phyloP scores from a whole-genome alignment of 1,140 invertebrate species.

The Bombus sylvicola region DNA sequence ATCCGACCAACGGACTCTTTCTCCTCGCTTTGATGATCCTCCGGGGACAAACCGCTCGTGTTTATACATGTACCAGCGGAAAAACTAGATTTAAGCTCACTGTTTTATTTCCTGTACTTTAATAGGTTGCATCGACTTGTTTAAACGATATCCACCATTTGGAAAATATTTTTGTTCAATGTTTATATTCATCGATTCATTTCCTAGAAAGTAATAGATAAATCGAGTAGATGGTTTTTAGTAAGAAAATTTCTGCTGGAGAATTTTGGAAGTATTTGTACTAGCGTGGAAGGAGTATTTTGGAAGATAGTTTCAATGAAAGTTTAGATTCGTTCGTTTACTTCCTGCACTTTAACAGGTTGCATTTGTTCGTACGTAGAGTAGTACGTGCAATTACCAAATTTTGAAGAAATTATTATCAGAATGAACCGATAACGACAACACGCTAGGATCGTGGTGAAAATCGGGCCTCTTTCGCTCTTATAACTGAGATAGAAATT shows the following conservation, averaged over 20 bases:
- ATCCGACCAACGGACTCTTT: neutral
- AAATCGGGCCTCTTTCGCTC: neutral
- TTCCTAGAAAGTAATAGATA: too few species aligned
- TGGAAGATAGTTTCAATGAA: too few species aligned
- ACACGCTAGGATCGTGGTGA: neutral
- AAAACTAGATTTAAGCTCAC: constrained; percentile 15
- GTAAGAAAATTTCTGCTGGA: too few species aligned
- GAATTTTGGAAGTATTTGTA: too few species aligned
- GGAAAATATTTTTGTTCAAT: too few species aligned
- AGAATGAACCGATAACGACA: neutral
- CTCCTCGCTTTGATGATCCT: neutral
- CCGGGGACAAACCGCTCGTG: neutral
- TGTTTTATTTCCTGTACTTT: neutral
- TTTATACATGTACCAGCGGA: neutral
- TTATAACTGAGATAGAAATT: neutral
- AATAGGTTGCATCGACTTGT: neutral
- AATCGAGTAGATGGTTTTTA: too few species aligned
- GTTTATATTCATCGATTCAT: too few species aligned
- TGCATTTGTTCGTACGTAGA: neutral
- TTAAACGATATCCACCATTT: neutral
- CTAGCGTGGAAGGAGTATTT: too few species aligned
- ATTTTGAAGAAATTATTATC: neutral
- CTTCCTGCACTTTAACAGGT: neutral
- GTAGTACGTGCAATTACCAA: neutral
- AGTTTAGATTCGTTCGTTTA: neutral